A percentile compares a stretch with the other conserved stretches of the same genome.
These are phyloP conservation scores for Aphrocallistes beatrix DNA, from an alignment of 37 sponge, comb jelly and placozoan genomes.

Conservation along the genomic window DNA sequence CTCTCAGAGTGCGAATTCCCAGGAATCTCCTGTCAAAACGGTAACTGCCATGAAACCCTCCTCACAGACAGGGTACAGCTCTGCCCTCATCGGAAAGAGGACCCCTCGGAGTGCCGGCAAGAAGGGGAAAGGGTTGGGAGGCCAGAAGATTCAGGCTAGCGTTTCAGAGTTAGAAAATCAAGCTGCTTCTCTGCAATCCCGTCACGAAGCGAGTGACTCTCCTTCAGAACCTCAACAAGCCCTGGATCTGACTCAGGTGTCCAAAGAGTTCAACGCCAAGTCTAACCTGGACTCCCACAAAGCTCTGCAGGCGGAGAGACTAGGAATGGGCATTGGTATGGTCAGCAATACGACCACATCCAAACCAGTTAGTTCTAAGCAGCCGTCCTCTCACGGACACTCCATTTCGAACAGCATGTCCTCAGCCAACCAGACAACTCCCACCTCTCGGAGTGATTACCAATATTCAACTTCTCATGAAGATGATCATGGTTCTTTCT, in stretches of 20 bases:
- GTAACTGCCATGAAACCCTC: neutral
- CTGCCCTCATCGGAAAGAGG: neutral
- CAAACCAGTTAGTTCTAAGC: neutral
- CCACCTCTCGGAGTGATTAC: neutral
- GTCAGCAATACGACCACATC: neutral
- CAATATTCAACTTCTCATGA: neutral
- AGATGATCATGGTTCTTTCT: neutral
- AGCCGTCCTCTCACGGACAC: neutral
- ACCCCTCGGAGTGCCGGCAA: neutral
- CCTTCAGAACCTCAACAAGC: neutral
- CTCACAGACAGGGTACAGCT: neutral
- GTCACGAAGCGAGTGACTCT: neutral
- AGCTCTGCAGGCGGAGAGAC: slow-evolving; percentile 70
- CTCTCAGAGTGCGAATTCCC: neutral
- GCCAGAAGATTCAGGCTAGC: slow-evolving; percentile 53
- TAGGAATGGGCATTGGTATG: slow-evolving; percentile 77
- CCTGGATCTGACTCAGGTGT: neutral
- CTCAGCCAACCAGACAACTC: neutral
- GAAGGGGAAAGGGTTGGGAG: slow-evolving; percentile 64
- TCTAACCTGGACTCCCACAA: slow-evolving; percentile 40
- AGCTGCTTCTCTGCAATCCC: slow-evolving; percentile 37
- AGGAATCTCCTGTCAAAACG: neutral
- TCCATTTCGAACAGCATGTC: neutral
- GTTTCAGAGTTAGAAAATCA: slow-evolving; percentile 65
- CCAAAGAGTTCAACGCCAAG: slow-evolving; percentile 17